Conservation (phyloP, 53 echinoderm and acorn worm species). For the Arbacia lixula region DNA sequence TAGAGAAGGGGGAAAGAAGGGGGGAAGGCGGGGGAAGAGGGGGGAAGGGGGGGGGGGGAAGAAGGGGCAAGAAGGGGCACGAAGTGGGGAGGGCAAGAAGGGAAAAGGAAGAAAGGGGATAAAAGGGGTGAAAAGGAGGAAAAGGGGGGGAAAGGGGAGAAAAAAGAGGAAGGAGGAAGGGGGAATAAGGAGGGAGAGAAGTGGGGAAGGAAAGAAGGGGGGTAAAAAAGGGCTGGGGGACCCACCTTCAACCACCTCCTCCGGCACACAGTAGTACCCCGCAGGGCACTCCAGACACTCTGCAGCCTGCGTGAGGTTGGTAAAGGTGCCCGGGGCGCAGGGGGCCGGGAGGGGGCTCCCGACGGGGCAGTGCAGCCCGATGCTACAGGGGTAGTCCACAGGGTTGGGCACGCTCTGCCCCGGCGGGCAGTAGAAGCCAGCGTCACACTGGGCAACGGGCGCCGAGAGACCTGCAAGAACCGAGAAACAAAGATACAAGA, state of each 20-base stretch:
- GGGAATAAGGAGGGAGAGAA: no score
- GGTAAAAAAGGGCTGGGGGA: background rate
- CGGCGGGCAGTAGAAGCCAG: constrained; percentile 92
- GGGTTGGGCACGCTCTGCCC: constrained; percentile 97
- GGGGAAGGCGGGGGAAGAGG: no score
- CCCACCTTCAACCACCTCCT: constrained; percentile 94
- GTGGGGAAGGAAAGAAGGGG: no score
- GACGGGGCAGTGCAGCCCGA: constrained; percentile 91
- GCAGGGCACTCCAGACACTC: constrained; percentile 88
- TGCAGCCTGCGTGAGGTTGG: constrained; percentile 87
- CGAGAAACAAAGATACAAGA: background rate
- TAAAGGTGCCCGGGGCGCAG: constrained; percentile 88
- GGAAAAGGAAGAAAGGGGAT: no score
- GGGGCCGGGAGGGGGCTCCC: constrained; percentile 95
- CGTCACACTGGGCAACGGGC: constrained; percentile 82
- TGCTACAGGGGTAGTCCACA: constrained; percentile 85
- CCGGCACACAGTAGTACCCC: constrained; percentile 94
- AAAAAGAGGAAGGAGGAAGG: no score
- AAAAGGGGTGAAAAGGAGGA: no score
- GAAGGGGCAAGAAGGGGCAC: no score
- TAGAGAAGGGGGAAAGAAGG: no score
- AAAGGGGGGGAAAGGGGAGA: no score
- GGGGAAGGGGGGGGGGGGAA: no score
- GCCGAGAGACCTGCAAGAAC: constrained; percentile 80
- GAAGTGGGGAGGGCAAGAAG: no score